Base-by-base conservation (phyloP, 2,888 invertebrate genomes). In the Cheilosia grossa region DNA sequence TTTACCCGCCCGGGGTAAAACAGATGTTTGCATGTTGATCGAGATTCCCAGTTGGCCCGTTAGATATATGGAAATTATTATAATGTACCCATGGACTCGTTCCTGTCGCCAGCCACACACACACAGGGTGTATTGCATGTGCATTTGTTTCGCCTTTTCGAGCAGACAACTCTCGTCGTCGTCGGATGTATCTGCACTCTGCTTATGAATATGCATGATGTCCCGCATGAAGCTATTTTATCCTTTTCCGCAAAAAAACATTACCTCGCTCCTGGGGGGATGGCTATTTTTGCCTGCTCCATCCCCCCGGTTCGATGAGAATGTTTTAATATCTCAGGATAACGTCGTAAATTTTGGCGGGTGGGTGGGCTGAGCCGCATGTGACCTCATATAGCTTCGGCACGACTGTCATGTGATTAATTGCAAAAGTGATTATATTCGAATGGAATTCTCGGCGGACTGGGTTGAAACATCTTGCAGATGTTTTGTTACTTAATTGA, bases 401-500 rank as follows among this genome's bases (percentile, higher is more conserved):
- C 42, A 64, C 54, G 54, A 49, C 56, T 44, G 21, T 75, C 70
- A 74, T 70, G 74, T 83, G 83, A 83, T 83, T 83, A 83, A 83
- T 83, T 83, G 83, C 80, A 80, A 75, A 80, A 69, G 70, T 70
- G 80, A 83, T 80, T 75, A 80, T 75, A 80, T 75, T 70, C 69
- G 59, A 74, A 73, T 63, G 51, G 67, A 61, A 74, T 69, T 44
- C 27, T 51, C 54, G 13, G 53, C 15, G 24, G 24, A 58, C n/a
- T 24, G 64, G 56, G 54, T 21, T 37, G 73, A 37, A 75, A 70
- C 69, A 83, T 83, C 80, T 83, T 74, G 44, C 64, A 79, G 69
- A 75, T 80, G 73, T 83, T 83, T 83, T 79, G 80, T 56, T 75
- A 58, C 75, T 80, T 80, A 83, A 83, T 80, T 83, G 83, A 83